Conservation (phyloP, 2,797 vertebrate species). For the Pseudomugil tenellus region DNA sequence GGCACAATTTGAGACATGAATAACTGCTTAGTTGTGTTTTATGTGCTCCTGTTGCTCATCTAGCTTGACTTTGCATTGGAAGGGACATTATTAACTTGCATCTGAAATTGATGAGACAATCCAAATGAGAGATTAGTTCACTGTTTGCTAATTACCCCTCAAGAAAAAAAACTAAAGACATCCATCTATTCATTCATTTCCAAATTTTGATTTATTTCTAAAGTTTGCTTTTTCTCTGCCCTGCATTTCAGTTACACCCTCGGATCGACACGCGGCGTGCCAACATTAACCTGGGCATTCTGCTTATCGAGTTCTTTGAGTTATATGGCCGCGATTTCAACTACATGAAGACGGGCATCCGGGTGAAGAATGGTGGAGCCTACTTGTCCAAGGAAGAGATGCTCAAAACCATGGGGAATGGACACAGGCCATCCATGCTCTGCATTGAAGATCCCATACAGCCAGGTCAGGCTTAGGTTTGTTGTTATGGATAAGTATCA, state of each 20-base stretch:
- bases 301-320: slow-evolving; percentile 99
- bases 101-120: no score
- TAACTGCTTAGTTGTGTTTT: no score
- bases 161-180: no score
- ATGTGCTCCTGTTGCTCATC: no score
- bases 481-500: background rate
- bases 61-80: no score
- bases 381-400: slow-evolving; percentile 97
- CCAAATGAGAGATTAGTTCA: background rate
- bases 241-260: slow-evolving; percentile 87
- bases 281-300: slow-evolving; percentile 95
- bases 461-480: slow-evolving; percentile 83
- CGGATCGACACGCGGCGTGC: slow-evolving; percentile 92
- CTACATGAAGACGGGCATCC: slow-evolving; percentile 95
- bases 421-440: slow-evolving; percentile 94
- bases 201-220: background rate
- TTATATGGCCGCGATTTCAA: slow-evolving; percentile 97
- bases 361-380: slow-evolving; percentile 93
- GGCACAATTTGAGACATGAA: no score
- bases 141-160: background rate
- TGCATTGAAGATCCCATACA: slow-evolving; percentile 97
- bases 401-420: slow-evolving; percentile 91
- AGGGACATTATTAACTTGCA: no score
- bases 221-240: background rate
- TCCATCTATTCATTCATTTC: background rate